Evolutionary conservation across 2,888 invertebrate species (phyloP), one percentile per base, ranked within the genome.

Genomic region (Acanthopleura granulata): DNA sequence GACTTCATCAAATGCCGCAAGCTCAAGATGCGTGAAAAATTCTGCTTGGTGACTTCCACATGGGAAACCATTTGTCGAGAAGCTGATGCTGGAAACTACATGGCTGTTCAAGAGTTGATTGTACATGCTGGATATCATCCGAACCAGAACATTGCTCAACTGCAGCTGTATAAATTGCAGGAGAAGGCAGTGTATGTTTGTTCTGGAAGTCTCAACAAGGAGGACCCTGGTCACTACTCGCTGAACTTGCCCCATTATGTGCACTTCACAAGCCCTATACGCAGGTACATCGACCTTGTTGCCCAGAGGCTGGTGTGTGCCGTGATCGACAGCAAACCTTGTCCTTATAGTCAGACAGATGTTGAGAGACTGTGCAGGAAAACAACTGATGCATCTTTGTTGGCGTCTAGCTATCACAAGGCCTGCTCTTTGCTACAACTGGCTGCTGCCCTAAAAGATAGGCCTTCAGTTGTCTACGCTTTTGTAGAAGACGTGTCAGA

Each of bases 231-330:
- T 3, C 40, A 40, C 9, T 40, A 40, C 9, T 40, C 40, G 40
- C 40, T 40, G 40, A 85, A 86, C 76, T 61, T 83, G 30, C 57
- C 76, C 14, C 78, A 79, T 12, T 87, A 83, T 77, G 85, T 84
- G 3, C 79, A 80, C 61, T 84, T 87, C 74, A 86, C 87, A 29
- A 83, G 82, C 49, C 89, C 89, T 14, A 77, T 87, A 16, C 77
- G 80, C n/a, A 74, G 85, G 40, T 88, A 84, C 77, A 82, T 87
- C 30, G 87, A 88, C 75, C 77, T 89, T 30, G 82, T 87, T 11
- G 83, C 84, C 50, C 88, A 87, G 73, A 80, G 87, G 30, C 51
- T 89, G 57, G 72, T 88, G 3, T 50, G 76, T 12, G 83, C 87
- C 1, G 73, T 79, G 57, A 69, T 88, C n/a, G 84, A 87, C 29